These are phyloP conservation scores for Heterodera filipjevi DNA, from an alignment of 2,888 invertebrate species.

Conservation along the genomic window DNA sequence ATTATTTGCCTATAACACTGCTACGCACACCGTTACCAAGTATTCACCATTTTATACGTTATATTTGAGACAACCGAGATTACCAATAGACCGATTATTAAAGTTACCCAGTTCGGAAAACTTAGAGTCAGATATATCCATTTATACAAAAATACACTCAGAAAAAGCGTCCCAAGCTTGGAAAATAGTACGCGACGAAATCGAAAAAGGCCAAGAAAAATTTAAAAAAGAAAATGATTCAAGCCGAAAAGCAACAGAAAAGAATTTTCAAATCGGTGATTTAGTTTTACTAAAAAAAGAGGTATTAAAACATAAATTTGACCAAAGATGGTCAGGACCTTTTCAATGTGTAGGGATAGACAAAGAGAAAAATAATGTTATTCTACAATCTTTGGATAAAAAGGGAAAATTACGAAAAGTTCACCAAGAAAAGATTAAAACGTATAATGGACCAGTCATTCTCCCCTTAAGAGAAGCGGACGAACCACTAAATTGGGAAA, in stretches of 20 bases:
- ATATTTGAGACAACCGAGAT: background rate
- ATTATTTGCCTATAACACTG: conserved; percentile 7
- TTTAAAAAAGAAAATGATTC: background rate
- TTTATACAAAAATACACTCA: background rate
- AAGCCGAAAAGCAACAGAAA: background rate
- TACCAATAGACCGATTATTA: background rate
- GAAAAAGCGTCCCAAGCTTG: background rate
- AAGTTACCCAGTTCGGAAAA: background rate
- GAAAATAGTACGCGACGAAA: background rate
- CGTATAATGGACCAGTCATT: background rate
- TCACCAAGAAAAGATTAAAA: background rate
- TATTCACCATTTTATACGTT: background rate
- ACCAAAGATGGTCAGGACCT: background rate
- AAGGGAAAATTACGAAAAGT: background rate
- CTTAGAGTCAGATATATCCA: background rate
- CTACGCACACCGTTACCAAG: background rate
- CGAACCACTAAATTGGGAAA: background rate
- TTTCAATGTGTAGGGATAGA: background rate
- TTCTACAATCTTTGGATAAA: background rate
- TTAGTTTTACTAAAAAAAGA: background rate
- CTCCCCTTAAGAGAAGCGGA: background rate
- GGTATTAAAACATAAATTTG: background rate
- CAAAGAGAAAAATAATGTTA: background rate
- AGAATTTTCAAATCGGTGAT: background rate
- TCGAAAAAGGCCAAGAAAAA: background rate